A percentile compares a stretch with the other conserved stretches of the same genome.
Conservation (phyloP, 2,888 invertebrate genomes). For the Drosophila vallismaia region DNA sequence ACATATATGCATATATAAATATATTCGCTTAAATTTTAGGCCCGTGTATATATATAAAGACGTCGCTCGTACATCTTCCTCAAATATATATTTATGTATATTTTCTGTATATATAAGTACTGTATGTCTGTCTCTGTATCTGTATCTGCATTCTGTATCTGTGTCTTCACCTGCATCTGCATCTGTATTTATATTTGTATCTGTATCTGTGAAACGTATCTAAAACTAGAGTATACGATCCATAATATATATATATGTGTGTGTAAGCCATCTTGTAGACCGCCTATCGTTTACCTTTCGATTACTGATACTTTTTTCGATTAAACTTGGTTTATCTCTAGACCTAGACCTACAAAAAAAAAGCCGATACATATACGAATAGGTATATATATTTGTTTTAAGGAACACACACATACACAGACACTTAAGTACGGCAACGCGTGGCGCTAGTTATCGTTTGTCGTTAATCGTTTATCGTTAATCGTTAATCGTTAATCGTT, state of each 20-base stretch:
- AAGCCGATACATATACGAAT: conserved; percentile 6
- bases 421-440: conserved; percentile 28
- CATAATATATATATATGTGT: background rate
- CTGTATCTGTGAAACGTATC: conserved; percentile 26
- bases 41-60: conserved; percentile 56
- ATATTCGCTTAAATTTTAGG: conserved; percentile 45
- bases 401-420: conserved; percentile 24
- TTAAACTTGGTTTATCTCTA: conserved; percentile 42
- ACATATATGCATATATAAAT: conserved; percentile 56
- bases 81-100: conserved; percentile 11
- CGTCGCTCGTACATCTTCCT: conserved; percentile 37
- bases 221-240: conserved; percentile 39
- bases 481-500: conserved; percentile 24
- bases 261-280: conserved; percentile 17
- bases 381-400: conserved; percentile 10
- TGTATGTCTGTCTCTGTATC: conserved; percentile 23
- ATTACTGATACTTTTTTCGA: conserved; percentile 59
- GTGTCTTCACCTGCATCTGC: background rate
- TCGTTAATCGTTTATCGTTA: conserved; percentile 11
- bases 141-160: too few species aligned
- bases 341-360: conserved; percentile 30
- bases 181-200: too few species aligned
- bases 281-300: background rate
- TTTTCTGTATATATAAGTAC: conserved; percentile 21
- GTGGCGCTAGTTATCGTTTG: conserved; percentile 32